Evolutionary conservation across 37 sponge, comb jelly and placozoan genomes (phyloP).

Genomic region (Haliclona indistincta): DNA sequence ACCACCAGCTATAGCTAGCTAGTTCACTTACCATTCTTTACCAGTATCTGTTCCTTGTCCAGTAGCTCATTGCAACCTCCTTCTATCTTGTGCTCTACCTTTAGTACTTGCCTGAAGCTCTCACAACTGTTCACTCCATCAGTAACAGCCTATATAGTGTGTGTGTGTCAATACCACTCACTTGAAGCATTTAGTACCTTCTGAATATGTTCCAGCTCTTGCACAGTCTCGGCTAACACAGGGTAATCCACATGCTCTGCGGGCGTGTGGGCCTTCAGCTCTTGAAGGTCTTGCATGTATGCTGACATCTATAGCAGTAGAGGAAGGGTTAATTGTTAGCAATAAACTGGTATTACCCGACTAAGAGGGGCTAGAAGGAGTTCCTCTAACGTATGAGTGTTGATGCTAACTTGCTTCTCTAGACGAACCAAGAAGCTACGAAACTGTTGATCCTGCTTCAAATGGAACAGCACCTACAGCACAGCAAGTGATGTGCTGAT

Average conservation of each 20-base stretch:
- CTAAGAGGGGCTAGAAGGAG: constrained; percentile 53
- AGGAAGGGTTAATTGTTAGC: background rate
- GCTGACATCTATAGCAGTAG: constrained; percentile 19
- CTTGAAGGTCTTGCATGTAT: constrained; percentile 49
- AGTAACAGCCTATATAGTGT: constrained; percentile 25
- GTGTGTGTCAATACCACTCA: background rate
- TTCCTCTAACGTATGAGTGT: constrained; percentile 24
- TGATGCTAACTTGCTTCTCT: background rate
- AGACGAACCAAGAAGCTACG: constrained; percentile 32
- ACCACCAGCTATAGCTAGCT: background rate
- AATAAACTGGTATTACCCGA: constrained; percentile 10
- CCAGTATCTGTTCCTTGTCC: constrained; percentile 59
- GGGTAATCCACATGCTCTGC: constrained; percentile 65
- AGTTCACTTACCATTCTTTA: constrained; percentile 52
- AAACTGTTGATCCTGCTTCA: constrained; percentile 21
- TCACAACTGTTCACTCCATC: constrained; percentile 38
- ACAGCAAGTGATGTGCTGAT: background rate
- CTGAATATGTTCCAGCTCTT: constrained; percentile 42
- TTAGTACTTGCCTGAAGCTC: constrained; percentile 44
- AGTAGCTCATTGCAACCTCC: constrained; percentile 58
- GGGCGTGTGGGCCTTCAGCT: constrained; percentile 59
- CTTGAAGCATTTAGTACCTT: constrained; percentile 23
- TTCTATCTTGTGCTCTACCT: constrained; percentile 50
- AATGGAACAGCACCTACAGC: constrained; percentile 21
- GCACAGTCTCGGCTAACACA: constrained; percentile 11